Evolutionary conservation across 2,797 vertebrate species (phyloP), one percentile per base, ranked within the genome.

Genomic region (Gymnothorax reevesii): DNA sequence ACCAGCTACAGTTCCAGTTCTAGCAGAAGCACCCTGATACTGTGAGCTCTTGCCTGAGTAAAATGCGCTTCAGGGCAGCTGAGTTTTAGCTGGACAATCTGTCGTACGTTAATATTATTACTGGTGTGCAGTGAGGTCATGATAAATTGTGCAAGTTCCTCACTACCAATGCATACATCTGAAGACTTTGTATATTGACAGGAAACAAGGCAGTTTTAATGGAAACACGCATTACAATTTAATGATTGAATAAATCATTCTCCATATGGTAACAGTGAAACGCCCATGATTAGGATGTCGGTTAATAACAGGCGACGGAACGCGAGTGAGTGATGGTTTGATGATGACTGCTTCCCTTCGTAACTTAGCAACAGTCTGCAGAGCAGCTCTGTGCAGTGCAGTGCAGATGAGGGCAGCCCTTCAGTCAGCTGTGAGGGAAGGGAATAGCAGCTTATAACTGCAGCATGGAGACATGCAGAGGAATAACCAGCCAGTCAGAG

Each of bases 301-400:
- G 92, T 91, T 93, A 87, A 91, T 87, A 92, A 92, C 69, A 3
- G 85, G 88, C 89, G 88, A 82, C 71, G 90, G 89, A 91, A 86
- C 88, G 89, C 85, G 79, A 83, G 66, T 55, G 86, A 92, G 92
- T 91, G 89, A 93, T 87, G 90, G 92, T 91, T 93, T 83, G 88
- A 90, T 94, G 92, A 92, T 89, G 82, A 88, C 92, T 89, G 87
- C 71, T 85, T 88, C 93, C 89, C 89, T 90, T 90, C 89, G 95
- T 96, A 95, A 91, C 95, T 92, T 95, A 95, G 95, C 95, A 96
- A 96, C 96, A 87, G 86, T 88, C 90, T 84, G 86, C 87, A 88
- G 92, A 88, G 89, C 90, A 91, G 87, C 87, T 91, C 60, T 85
- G 49, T 75, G 80, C 88, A 85, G 52, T 90, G 90, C 90, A 89